A percentile compares a stretch with the other conserved stretches of the same genome.
Conservation (phyloP, 2,888 invertebrate genomes). For the Drosophila prostipennis region DNA sequence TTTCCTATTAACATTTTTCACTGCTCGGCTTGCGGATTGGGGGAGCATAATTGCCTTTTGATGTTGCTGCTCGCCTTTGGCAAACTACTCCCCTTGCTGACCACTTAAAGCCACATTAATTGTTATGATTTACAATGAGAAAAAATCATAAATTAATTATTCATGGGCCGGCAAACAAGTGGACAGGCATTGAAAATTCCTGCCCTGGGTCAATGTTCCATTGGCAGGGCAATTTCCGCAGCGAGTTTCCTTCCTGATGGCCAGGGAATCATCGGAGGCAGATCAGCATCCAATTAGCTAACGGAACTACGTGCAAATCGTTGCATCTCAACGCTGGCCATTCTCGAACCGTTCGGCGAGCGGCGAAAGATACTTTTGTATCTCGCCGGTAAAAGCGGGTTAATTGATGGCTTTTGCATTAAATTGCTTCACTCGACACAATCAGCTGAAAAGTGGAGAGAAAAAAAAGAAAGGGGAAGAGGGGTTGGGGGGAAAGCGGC, state of each 20-base stretch:
- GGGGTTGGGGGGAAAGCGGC: not conserved
- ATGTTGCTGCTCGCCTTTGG: slow-evolving; percentile 50
- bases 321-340: slow-evolving; percentile 56
- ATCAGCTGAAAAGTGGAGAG: slow-evolving; percentile 43
- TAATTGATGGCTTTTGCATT: slow-evolving; percentile 80
- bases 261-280: slow-evolving; percentile 20
- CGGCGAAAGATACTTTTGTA: slow-evolving; percentile 64
- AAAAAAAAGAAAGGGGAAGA: not conserved
- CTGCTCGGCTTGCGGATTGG: slow-evolving; percentile 22
- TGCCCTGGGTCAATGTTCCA: slow-evolving; percentile 41
- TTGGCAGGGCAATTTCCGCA: slow-evolving; percentile 31
- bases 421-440: slow-evolving; percentile 71
- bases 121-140: slow-evolving; percentile 80
- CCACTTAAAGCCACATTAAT: slow-evolving; percentile 72
- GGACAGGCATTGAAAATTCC: slow-evolving; percentile 15
- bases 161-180: slow-evolving; percentile 41
- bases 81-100: slow-evolving; percentile 5
- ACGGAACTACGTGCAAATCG: slow-evolving; percentile 80
- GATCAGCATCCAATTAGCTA: slow-evolving; percentile 70
- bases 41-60: slow-evolving; percentile 67
- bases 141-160: slow-evolving; percentile 75
- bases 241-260: slow-evolving; percentile 28
- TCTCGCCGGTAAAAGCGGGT: slow-evolving; percentile 71
- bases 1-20: slow-evolving; percentile 56
- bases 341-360: slow-evolving; percentile 61